These are phyloP conservation scores for Petrocephalus sullivani DNA, from an alignment of 2,797 vertebrate species.

Conservation along the genomic window DNA sequence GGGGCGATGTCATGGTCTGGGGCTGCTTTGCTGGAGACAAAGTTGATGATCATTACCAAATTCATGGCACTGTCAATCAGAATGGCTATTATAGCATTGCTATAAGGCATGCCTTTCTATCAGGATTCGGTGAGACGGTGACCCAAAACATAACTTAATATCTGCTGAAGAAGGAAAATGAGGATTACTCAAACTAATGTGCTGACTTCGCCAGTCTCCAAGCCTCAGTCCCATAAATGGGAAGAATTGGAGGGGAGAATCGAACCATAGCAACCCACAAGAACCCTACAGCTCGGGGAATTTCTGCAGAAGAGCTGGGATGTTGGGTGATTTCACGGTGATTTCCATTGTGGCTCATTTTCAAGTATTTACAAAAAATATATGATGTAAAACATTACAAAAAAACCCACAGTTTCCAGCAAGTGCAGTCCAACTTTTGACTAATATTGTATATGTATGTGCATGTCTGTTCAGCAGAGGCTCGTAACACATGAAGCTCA, in stretches of 20 bases:
- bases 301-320: background rate
- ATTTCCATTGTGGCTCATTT: background rate
- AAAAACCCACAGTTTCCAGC: background rate
- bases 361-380: background rate
- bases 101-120: background rate
- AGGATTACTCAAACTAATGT: background rate
- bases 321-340: background rate
- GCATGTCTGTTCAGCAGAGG: background rate
- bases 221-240: background rate
- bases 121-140: background rate
- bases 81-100: background rate
- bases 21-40: background rate
- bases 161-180: background rate
- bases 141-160: background rate
- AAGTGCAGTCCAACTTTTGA: background rate
- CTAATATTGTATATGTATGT: background rate
- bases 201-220: background rate
- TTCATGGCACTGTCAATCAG: background rate
- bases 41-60: background rate
- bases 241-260: background rate
- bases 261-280: background rate
- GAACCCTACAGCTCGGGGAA: background rate
- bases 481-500: slow-evolving; percentile 20
- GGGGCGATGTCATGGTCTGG: background rate
- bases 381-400: background rate